phyloP scores from a whole-genome alignment of 2,113 vertebrate genomes.

The Pungitius pungitius region DNA sequence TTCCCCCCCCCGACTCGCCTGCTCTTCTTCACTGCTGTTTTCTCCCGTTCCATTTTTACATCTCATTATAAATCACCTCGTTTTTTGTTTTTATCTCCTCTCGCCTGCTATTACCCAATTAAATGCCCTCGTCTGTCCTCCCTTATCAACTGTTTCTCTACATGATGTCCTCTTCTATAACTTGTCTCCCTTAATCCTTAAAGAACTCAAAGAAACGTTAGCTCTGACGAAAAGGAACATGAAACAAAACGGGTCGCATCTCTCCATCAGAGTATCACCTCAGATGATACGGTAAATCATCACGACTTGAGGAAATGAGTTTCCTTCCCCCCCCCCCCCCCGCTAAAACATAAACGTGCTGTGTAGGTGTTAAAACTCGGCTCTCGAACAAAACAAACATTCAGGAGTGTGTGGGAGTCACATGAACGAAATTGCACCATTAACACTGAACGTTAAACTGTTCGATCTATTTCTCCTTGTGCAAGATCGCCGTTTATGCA shows the following conservation, averaged over 20 bases:
- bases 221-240: conserved; percentile 8
- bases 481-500: conserved; percentile 48
- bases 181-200: background rate
- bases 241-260: conserved; percentile 11
- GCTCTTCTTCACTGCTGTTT: background rate
- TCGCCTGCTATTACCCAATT: conserved; percentile 11
- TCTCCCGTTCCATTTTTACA: conserved; percentile 37
- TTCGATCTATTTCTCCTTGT: conserved; percentile 55
- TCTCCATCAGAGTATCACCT: conserved; percentile 27
- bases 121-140: conserved; percentile 15
- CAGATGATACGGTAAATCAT: conserved; percentile 24
- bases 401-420: conserved; percentile 53
- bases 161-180: background rate
- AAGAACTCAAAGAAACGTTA: background rate
- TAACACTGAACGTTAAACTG: conserved; percentile 52
- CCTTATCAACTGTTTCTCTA: conserved; percentile 11
- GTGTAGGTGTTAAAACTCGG: conserved; percentile 47
- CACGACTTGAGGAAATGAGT: conserved; percentile 44
- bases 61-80: conserved; percentile 31
- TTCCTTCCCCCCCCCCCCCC: conserved; percentile 20
- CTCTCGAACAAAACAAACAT: conserved; percentile 58
- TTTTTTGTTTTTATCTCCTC: background rate
- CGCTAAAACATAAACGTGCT: conserved; percentile 55
- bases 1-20: background rate
- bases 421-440: conserved; percentile 63